Conservation (phyloP, 2,113 vertebrate genomes). For the Mungos mungo region DNA sequence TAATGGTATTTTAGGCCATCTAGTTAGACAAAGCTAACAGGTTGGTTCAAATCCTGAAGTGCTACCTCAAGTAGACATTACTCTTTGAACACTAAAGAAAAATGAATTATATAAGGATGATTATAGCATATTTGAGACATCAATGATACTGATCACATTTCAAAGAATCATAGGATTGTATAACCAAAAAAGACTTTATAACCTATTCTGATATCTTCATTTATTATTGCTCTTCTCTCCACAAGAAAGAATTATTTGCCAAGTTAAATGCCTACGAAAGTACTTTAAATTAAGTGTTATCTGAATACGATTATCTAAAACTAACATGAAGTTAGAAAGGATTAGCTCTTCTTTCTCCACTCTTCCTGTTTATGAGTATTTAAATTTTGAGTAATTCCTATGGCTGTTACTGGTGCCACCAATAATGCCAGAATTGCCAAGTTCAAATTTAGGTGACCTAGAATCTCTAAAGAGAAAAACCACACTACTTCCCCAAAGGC, state of each 20-base stretch:
- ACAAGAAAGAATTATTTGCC: neutral
- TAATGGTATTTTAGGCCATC: neutral
- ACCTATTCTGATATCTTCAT: neutral
- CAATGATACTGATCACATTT: neutral
- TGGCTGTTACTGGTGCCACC: neutral
- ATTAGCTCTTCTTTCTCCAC: neutral
- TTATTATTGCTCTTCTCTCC: neutral
- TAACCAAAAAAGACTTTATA: conserved; percentile 23
- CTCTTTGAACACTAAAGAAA: conserved; percentile 2
- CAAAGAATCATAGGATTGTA: conserved; percentile 8
- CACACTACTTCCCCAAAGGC: neutral
- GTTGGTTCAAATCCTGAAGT: neutral
- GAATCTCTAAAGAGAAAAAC: neutral
- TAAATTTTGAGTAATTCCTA: neutral
- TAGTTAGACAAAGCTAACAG: neutral
- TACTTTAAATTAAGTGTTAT: conserved; percentile 20
- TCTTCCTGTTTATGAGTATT: neutral
- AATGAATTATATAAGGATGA: neutral
- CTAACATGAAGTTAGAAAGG: neutral
- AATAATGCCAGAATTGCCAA: neutral
- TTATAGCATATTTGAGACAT: neutral
- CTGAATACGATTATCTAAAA: neutral
- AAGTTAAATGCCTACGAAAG: neutral
- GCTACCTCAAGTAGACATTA: neutral
- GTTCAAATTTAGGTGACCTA: neutral